Evolutionary conservation across 2,888 invertebrate genomes (phyloP), one percentile per base, ranked within the genome.

Genomic region (Cylloceria caligata): DNA sequence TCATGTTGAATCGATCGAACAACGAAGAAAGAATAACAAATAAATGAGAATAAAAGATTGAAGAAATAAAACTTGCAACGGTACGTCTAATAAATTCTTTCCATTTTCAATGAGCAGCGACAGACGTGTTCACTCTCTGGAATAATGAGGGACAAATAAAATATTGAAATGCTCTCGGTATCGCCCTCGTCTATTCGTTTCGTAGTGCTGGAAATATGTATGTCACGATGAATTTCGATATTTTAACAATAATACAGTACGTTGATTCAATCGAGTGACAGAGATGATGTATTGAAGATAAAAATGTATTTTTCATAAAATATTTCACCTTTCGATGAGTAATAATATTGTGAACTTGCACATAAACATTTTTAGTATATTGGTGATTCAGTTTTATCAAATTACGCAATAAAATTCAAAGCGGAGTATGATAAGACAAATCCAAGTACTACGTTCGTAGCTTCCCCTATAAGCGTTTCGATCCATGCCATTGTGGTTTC

Each of bases 41-140:
- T 21, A 42, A 68, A 52, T 36, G n/a, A 36, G 19, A 36, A 3
- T 16, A 21, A 49, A 16, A 13, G 47, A 45, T 16, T 30, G 34
- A 47, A 21, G 30, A 67, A 67, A 47, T 47, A 34, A 47, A 47
- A 34, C 5, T 30, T 19, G 19, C 24, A 11, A 67, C 45, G 30
- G 34, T 13, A 24, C 13, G 36, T 52, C 47, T 9, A 30, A 47
- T 49, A 4, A 49, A 36, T 13, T 13, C 49, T 47, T 30, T 49
- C 34, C 19, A 34, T 49, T 65, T 42, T 71, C 9, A 65, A 27
- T 47, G 55, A 30, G 11, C 34, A 9, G 36, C 65, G 27, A 67
- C 65, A 36, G 30, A 42, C 77, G 52, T 68, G 60, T 21, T 47
- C 6, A 24, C 13, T 45, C 19, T 36, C 24, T 55, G 45, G 60